Percentiles rank a stretch among this genome's conserved stretches.
Evolutionary conservation across 1,140 invertebrate species (phyloP).

Genomic region (Listronotus oregonensis): DNA sequence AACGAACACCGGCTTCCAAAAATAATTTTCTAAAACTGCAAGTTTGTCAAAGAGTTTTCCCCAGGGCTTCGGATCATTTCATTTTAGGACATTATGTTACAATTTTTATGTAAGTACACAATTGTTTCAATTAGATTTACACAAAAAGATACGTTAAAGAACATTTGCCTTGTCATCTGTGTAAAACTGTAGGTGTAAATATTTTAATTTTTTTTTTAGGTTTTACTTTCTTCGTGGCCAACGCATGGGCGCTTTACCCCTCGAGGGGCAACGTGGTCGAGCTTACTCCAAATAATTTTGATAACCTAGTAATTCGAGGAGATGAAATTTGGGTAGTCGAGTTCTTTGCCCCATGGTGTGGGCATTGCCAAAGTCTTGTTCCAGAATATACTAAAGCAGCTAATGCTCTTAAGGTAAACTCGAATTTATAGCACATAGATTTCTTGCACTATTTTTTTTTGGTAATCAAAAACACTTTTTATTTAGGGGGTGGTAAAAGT

Average conservation of each 20-base stretch:
- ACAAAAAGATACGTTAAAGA: too few species aligned
- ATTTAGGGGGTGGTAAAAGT: conserved; percentile 89
- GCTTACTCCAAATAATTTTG: conserved; percentile 89
- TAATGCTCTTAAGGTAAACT: conserved; percentile 77
- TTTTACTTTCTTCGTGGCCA: conserved; percentile 29
- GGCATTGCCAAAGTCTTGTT: conserved; percentile 80
- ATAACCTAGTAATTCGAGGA: conserved; percentile 80
- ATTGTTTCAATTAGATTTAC: too few species aligned
- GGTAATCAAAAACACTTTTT: conserved; percentile 1
- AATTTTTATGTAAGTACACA: too few species aligned
- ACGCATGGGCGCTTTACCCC: conserved; percentile 71
- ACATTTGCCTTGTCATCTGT: too few species aligned
- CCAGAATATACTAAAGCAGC: conserved; percentile 91
- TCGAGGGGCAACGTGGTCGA: conserved; percentile 86
- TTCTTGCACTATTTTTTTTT: too few species aligned
- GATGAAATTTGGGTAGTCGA: conserved; percentile 93
- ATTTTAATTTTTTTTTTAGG: conserved; percentile 29
- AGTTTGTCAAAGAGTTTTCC: too few species aligned
- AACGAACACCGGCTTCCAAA: too few species aligned
- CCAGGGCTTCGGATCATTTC: too few species aligned
- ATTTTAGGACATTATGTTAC: too few species aligned
- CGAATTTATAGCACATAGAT: too few species aligned
- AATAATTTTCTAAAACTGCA: too few species aligned
- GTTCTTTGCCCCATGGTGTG: conserved; percentile 94
- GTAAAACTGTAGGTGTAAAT: too few species aligned